Evolutionary conservation across 2,113 vertebrate genomes (phyloP), one percentile per base, ranked within the genome.

Genomic region (Megaleporinus macrocephalus): DNA sequence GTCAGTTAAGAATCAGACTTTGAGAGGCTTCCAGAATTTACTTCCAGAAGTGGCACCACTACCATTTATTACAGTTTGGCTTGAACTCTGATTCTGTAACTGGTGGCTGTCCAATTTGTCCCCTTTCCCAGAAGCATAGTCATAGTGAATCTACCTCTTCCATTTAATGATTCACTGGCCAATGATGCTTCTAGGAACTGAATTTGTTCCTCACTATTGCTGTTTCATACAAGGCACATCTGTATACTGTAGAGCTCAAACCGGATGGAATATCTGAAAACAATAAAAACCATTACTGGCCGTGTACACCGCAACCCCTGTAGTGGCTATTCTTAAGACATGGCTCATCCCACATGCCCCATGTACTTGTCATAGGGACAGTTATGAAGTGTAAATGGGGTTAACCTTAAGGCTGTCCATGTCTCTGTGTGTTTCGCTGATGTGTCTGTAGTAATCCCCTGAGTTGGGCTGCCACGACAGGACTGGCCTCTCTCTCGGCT

Each of bases 361-460:
- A 29, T 44, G 36, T 29, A 61, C 57, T 61, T 66, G 22, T 59
- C 12, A 66, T 11, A 55, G n/a, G 61, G 18, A 72, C 16, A 59
- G 33, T 41, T 44, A 51, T 73, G 22, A 33, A 24, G 4, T 41
- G 13, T 4, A 77, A 20, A 33, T 55, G 41, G 30, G 0, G 6
- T 71, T 87, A 79, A 94, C 94, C 94, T 93, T 93, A 81, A 92
- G 88, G 80, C 88, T 91, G 80, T 94, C 92, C 94, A 95, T 95
- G 72, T 30, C 53, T 70, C 70, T 82, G 81, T 86, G 86, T 59
- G 86, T 61, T 82, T 84, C 87, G 69, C 88, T 93, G 78, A 95
- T 90, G 75, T 89, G 66, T 62, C 86, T 86, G 91, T 95, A 95
- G 89, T 94, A 95, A 83, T 92, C 93, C 44, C 86, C 86, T 36